Evolutionary conservation across 30 jellyfish, hydroid and myxozoan genomes (phyloP).

Genomic region (Sanderia malayensis): DNA sequence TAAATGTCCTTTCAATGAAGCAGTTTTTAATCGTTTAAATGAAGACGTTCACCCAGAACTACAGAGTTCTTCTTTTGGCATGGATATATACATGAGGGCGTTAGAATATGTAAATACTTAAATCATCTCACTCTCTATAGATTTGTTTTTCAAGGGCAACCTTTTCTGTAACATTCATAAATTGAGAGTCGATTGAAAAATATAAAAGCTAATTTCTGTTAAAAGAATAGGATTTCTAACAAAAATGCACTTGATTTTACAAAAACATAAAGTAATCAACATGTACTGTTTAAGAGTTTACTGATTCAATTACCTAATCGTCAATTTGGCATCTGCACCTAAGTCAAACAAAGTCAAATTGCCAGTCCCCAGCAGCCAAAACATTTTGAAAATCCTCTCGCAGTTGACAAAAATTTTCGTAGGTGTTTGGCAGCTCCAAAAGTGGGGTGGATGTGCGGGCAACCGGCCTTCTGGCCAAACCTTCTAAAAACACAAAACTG

Average conservation of each 20-base stretch:
- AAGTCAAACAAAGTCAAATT: not conserved
- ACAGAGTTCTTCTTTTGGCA: not conserved
- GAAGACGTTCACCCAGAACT: not conserved
- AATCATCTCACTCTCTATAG: no score
- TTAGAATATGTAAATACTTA: not conserved
- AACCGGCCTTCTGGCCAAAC: slow-evolving; percentile 14
- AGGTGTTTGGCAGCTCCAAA: slow-evolving; percentile 21
- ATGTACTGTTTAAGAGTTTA: no score
- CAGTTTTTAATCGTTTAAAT: not conserved
- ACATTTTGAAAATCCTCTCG: slow-evolving; percentile 5
- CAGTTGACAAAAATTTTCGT: not conserved
- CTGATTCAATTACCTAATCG: no score
- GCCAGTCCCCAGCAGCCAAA: slow-evolving; percentile 16
- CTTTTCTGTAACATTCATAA: no score
- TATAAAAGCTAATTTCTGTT: no score
- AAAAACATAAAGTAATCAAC: no score
- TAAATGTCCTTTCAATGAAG: not conserved
- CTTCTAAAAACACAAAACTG: not conserved
- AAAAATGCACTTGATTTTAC: no score
- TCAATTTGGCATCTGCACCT: no score
- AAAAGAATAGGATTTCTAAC: no score
- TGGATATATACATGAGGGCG: not conserved
- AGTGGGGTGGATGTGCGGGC: slow-evolving; percentile 36
- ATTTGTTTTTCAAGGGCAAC: no score
- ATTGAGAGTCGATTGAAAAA: no score